Conservation (phyloP, 2,797 vertebrate genomes). For the Arremon aurantiirostris region DNA sequence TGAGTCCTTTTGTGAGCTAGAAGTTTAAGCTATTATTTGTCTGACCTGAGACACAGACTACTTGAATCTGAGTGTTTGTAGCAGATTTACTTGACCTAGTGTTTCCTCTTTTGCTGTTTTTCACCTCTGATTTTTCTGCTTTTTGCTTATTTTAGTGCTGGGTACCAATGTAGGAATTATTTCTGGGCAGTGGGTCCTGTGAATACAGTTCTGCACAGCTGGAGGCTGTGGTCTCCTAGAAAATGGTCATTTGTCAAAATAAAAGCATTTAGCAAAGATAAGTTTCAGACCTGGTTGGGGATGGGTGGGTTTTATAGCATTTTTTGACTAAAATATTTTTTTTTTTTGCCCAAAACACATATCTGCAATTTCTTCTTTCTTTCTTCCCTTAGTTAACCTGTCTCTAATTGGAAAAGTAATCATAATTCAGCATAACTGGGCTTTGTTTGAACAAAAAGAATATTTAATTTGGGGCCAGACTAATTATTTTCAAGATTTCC, state of each 20-base stretch:
- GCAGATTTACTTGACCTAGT: neutral
- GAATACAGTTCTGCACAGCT: neutral
- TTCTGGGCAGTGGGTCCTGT: neutral
- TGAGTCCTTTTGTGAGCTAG: neutral
- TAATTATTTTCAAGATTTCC: neutral
- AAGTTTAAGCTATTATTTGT: neutral
- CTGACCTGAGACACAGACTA: neutral
- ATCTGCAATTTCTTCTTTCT: neutral
- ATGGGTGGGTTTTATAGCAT: accelerated
- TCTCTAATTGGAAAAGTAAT: neutral
- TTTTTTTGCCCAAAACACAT: neutral
- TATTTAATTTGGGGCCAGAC: neutral
- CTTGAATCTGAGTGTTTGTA: neutral
- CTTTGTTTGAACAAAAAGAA: neutral
- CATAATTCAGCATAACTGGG: neutral
- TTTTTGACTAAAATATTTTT: neutral
- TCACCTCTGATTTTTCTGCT: neutral
- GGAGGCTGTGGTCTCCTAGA: neutral
- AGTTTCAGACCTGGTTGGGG: accelerated
- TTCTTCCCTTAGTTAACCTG: neutral
- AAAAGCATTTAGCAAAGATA: neutral
- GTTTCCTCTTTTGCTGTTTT: neutral
- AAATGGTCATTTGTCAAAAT: neutral
- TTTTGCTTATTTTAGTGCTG: neutral
- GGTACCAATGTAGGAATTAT: neutral